Base-by-base conservation (phyloP, 2,797 vertebrate genomes). In the Ceyx erithaca region DNA sequence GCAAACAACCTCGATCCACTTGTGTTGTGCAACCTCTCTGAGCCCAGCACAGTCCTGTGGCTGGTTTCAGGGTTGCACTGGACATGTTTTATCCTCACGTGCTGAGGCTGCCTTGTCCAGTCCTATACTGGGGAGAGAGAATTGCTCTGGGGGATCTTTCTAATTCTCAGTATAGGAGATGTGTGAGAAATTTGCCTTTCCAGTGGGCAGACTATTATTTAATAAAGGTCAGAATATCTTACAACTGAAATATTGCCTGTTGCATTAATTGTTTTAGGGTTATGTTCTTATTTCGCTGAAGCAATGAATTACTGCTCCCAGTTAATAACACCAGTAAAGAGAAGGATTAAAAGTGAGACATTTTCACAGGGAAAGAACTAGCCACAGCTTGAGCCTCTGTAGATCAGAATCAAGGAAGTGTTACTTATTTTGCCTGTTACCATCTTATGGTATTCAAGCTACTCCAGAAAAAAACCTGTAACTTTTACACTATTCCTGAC, bases 81-180 rank as follows among this genome's bases (percentile, higher is more conserved):
- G 63, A 14, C 80, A 5, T 2, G 0, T 75, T 64, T 62, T 8
- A 5, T 26, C 63, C 31, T 52, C 31, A 45, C 6, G 0, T 1
- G 1, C 7, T 4, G 3, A 31, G 4, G n/a, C 51, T 10, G 2
- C 23, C 54, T 46, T 80, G n/a, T 12, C 28, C 40, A 13, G 26
- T 46, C 28, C 26, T 33, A 6, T 31, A 18, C 14, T 4, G 41
- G 11, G 15, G 23, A 70, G 9, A 77, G 7, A 4, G 19, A 70
- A 23, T 45, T 54, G 18, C 31, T 67, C 19, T 14, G 16, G 14
- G 22, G 4, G 10, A 17, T 35, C 16, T 58, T 77, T 73, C 68
- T 73, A 35, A 46, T 73, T 77, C 28, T 78, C 37, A 67, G 1
- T 25, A 31, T 14, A 57, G 6, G 8, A 85, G 10, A 62, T 18